These are phyloP conservation scores for Sterna hirundo DNA, from an alignment of 2,113 vertebrate genomes.

Conservation along the genomic window DNA sequence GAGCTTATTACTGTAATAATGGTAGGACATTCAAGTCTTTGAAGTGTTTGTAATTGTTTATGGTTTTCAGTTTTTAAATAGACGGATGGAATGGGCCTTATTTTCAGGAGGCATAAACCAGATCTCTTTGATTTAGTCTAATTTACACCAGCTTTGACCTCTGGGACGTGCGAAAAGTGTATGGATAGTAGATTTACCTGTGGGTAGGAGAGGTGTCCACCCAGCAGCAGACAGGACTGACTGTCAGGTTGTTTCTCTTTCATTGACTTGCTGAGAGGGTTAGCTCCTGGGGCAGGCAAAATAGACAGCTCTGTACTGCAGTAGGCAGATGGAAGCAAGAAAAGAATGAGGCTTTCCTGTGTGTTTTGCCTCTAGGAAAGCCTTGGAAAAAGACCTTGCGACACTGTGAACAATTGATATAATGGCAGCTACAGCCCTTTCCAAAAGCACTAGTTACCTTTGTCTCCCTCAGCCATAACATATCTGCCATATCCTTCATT, in stretches of 20 bases:
- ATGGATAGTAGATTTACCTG: neutral
- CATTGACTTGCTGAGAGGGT: neutral
- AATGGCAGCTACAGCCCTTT: neutral
- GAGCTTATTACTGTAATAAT: neutral
- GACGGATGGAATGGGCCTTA: neutral
- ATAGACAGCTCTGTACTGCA: neutral
- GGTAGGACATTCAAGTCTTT: neutral
- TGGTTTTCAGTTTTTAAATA: neutral
- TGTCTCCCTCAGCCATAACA: neutral
- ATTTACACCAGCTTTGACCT: neutral
- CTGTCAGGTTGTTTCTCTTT: neutral
- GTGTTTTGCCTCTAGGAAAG: neutral
- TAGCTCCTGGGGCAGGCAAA: neutral
- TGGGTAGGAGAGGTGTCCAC: neutral
- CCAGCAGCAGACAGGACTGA: neutral
- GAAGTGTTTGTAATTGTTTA: neutral
- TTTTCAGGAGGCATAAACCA: neutral
- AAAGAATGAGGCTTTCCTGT: neutral
- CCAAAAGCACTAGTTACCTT: neutral
- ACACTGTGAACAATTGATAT: fast-evolving
- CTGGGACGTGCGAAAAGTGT: neutral
- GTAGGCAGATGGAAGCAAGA: neutral
- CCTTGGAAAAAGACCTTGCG: neutral
- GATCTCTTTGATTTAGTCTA: neutral
- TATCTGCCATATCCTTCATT: neutral